These are phyloP conservation scores for Peribatodes rhomboidaria DNA, from an alignment of 2,888 invertebrate genomes.

Conservation along the genomic window DNA sequence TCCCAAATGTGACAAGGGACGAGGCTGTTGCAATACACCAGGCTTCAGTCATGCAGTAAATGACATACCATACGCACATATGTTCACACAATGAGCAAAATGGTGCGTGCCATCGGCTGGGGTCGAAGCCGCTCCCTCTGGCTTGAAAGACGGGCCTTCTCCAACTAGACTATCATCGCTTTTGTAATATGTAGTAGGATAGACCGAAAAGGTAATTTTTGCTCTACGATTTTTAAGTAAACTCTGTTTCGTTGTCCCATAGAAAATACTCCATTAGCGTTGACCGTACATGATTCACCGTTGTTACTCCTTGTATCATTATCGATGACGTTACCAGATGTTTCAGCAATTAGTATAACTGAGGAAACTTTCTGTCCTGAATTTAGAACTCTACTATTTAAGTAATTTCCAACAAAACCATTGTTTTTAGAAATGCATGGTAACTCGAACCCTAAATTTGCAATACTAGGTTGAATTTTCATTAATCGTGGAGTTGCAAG, in stretches of 20 bases:
- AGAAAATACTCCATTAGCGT: background rate
- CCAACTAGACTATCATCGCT: too few species aligned
- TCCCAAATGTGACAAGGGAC: too few species aligned
- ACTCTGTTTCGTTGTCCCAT: background rate
- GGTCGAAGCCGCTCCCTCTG: too few species aligned
- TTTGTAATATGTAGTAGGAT: too few species aligned
- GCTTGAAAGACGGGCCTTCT: too few species aligned
- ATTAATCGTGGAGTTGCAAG: background rate
- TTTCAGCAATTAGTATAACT: slow-evolving; percentile 42
- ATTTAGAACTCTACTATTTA: slow-evolving; percentile 6
- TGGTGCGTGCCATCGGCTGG: too few species aligned
- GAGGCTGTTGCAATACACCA: too few species aligned
- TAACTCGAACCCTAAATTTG: slow-evolving; percentile 18
- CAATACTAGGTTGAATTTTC: slow-evolving; percentile 3
- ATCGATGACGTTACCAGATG: slow-evolving; percentile 36
- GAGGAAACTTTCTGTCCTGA: slow-evolving; percentile 36
- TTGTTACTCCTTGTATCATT: slow-evolving; percentile 17
- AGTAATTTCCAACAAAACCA: slow-evolving; percentile 6
- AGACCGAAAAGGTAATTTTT: too few species aligned
- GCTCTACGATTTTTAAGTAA: too few species aligned
- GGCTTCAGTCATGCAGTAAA: too few species aligned
- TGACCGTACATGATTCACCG: background rate
- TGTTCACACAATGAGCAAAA: too few species aligned
- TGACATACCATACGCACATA: too few species aligned
- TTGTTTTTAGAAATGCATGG: background rate